phyloP scores from a whole-genome alignment of 2,113 vertebrate species.

The Emydura subglobosa region DNA sequence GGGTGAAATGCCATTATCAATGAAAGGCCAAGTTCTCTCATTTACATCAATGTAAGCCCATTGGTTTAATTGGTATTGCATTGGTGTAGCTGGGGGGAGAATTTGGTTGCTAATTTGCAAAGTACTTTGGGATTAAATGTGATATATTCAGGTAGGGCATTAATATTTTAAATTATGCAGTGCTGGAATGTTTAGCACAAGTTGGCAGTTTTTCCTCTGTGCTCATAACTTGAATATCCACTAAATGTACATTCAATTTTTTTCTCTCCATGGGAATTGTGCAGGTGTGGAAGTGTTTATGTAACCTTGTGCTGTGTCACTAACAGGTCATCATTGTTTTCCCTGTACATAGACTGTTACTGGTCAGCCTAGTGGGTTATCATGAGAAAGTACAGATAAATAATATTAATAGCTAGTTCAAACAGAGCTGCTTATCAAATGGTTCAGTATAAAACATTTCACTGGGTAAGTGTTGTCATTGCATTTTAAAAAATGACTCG shows the following conservation, averaged over 20 bases:
- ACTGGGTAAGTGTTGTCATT: background rate
- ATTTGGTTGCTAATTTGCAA: background rate
- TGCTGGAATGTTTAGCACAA: background rate
- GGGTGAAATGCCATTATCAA: background rate
- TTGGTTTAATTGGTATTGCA: background rate
- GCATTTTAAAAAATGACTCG: constrained; percentile 8
- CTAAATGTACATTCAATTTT: background rate
- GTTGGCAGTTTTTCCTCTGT: background rate
- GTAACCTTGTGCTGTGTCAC: constrained; percentile 22
- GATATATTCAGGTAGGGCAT: background rate
- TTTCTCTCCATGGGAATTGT: background rate
- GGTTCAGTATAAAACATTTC: constrained; percentile 11
- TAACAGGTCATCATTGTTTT: background rate
- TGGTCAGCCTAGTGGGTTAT: background rate
- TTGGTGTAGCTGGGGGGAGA: background rate
- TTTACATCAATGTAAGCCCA: background rate
- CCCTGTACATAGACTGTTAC: background rate
- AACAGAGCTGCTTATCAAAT: background rate
- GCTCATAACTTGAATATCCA: background rate
- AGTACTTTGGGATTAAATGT: background rate
- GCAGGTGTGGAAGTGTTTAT: constrained; percentile 19
- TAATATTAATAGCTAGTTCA: background rate
- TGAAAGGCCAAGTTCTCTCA: background rate
- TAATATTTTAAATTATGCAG: background rate
- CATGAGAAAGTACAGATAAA: background rate